Evolutionary conservation across 92 coral and sea anemone species (phyloP).

Genomic region (Muricea muricata): DNA sequence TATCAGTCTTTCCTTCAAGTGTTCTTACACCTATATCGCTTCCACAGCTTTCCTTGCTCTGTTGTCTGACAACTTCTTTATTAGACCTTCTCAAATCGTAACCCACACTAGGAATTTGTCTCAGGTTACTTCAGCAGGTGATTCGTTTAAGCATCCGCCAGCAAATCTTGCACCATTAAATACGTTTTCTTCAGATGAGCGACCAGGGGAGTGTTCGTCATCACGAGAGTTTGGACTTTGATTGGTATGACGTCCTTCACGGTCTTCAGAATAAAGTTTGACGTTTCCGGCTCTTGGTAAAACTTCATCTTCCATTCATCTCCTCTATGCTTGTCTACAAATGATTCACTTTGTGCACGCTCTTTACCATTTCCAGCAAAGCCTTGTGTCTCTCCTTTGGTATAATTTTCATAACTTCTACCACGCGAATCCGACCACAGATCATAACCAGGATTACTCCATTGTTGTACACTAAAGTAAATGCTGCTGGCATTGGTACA

Average conservation of each 20-base stretch:
- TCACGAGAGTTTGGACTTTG: background rate
- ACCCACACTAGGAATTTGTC: background rate
- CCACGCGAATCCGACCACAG: background rate
- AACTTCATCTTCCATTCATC: background rate
- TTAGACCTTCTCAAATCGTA: background rate
- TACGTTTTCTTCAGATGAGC: background rate
- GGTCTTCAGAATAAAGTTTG: background rate
- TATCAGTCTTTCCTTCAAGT: no score
- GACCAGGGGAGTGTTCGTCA: background rate
- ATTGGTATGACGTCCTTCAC: background rate
- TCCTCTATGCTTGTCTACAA: background rate
- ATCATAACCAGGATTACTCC: slow-evolving; percentile 3
- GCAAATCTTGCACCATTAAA: background rate
- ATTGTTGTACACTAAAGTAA: background rate
- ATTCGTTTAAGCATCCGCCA: background rate
- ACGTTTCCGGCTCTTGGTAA: background rate
- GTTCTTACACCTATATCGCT: background rate
- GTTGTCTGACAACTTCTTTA: background rate
- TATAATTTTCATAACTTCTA: background rate
- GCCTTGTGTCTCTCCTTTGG: background rate
- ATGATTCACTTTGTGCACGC: background rate
- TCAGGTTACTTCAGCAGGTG: background rate
- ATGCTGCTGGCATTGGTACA: background rate
- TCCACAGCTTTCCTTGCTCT: background rate
- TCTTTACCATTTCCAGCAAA: background rate